Evolutionary conservation across 2,888 invertebrate genomes (phyloP).

Genomic region (Lacanobia wlatinum): DNA sequence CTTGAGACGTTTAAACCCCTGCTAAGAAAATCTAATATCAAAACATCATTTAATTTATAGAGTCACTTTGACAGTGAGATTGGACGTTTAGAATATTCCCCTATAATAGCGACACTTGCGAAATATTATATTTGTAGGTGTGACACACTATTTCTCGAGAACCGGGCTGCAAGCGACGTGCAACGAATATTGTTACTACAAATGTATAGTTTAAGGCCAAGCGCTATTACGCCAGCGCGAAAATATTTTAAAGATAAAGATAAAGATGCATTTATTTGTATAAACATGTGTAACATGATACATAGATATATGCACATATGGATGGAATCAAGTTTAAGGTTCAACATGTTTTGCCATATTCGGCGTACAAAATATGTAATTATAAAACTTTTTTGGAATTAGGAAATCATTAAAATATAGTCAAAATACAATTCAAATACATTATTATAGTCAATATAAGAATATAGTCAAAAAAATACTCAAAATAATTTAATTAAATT

Average conservation of each 20-base stretch:
- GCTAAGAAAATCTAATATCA: constrained; percentile 44
- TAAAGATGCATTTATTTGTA: too few relatives aligned
- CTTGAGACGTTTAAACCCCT: neutral
- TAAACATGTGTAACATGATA: too few relatives aligned
- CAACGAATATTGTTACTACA: constrained; percentile 73
- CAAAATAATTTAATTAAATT: too few relatives aligned
- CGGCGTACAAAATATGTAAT: too few relatives aligned
- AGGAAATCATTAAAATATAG: too few relatives aligned
- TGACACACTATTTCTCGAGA: constrained; percentile 70
- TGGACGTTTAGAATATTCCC: constrained; percentile 56
- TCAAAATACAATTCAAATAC: too few relatives aligned
- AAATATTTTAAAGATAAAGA: constrained; percentile 30
- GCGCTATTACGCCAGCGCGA: constrained; percentile 12
- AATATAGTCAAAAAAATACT: too few relatives aligned
- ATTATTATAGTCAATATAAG: too few relatives aligned
- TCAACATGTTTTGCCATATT: too few relatives aligned
- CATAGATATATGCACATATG: too few relatives aligned
- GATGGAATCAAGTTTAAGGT: too few relatives aligned
- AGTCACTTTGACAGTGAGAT: constrained; percentile 42
- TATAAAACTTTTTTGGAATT: too few relatives aligned
- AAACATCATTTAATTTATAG: constrained; percentile 50
- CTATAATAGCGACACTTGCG: constrained; percentile 62
- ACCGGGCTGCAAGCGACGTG: constrained; percentile 77
- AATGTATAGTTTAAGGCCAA: constrained; percentile 72
- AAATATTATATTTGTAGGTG: constrained; percentile 62